Base-by-base conservation (phyloP, 2,113 vertebrate species). In the Podiceps cristatus region DNA sequence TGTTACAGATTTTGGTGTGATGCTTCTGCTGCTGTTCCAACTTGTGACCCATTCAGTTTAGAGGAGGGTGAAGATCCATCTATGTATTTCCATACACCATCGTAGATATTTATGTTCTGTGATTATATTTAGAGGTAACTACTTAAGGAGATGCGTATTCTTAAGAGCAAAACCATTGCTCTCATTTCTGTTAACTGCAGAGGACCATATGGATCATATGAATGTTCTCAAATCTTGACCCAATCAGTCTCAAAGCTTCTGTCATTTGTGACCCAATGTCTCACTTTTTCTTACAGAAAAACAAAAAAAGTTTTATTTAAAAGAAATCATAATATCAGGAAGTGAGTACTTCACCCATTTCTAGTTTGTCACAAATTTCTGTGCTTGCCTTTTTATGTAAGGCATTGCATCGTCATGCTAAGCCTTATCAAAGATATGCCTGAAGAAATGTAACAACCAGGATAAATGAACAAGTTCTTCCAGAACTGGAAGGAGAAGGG, bases 391-490 rank as follows among this genome's bases (percentile, higher is more conserved):
- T 73, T 80, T 68, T 47, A 35, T 2, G 14, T 0, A 4, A 81
- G 76, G 40, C 33, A 56, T 13, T 77, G 31, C 0, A 0, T 69
- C 66, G 69, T 6, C 2, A 8, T 29, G 5, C 45, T 72, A 55
- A 69, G 25, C 19, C 17, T 56, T 66, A 73, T 59, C 49, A 50
- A 47, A 73, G 62, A 59, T 33, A 28, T 37, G 35, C 18, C 33
- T 50, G 37, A 33, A 68, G 27, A 73, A 68, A 55, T 35, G 37
- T 22, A 67, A 68, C 18, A 44, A 24, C 27, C 18, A 13, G 58
- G 31, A 33, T 52, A 44, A 64, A 6, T 35, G 33, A 84, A 50
- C 10, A 27, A 35, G 17, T 68, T 59, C 50, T 78, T 75, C 52
- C 14, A 63, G 76, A 76, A 35, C 23, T 35, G 27, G 40, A 87